A percentile compares a stretch with the other conserved stretches of the same genome.
Conservation (phyloP, 2,113 vertebrate species). For the Cynopterus brachyotis region DNA sequence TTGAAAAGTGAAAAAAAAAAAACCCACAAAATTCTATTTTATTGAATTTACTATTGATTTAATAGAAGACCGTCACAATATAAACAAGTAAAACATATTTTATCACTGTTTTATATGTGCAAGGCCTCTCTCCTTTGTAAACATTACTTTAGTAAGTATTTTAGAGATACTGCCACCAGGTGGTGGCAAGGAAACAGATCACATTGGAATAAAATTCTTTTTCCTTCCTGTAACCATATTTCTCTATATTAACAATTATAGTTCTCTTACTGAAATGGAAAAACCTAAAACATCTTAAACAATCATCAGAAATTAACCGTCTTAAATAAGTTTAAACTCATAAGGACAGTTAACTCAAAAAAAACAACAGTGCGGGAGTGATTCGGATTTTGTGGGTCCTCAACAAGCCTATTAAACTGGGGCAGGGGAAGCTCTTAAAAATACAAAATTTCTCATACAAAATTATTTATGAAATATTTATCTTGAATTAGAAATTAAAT, state of each 20-base stretch:
- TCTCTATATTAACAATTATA: background rate
- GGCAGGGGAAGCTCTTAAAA: background rate
- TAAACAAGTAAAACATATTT: background rate
- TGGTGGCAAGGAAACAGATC: background rate
- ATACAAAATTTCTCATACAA: background rate
- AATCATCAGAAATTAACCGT: background rate
- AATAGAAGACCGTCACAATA: background rate
- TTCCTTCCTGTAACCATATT: background rate
- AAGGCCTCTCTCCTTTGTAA: background rate
- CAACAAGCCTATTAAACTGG: background rate
- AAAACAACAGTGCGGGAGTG: too few relatives aligned
- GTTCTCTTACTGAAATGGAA: background rate
- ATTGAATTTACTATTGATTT: background rate
- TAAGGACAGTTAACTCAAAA: background rate
- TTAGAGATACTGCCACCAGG: constrained; percentile 49
- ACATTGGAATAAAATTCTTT: background rate
- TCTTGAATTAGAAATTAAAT: constrained; percentile 23
- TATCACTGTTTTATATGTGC: background rate
- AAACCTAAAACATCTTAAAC: background rate
- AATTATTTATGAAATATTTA: background rate
- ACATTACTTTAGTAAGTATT: background rate
- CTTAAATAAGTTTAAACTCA: background rate
- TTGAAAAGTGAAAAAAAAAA: background rate
- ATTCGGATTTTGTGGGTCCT: background rate
- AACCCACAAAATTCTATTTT: background rate